Base-by-base conservation (phyloP, 2,797 vertebrate species). In the Sparidentex hasta region DNA sequence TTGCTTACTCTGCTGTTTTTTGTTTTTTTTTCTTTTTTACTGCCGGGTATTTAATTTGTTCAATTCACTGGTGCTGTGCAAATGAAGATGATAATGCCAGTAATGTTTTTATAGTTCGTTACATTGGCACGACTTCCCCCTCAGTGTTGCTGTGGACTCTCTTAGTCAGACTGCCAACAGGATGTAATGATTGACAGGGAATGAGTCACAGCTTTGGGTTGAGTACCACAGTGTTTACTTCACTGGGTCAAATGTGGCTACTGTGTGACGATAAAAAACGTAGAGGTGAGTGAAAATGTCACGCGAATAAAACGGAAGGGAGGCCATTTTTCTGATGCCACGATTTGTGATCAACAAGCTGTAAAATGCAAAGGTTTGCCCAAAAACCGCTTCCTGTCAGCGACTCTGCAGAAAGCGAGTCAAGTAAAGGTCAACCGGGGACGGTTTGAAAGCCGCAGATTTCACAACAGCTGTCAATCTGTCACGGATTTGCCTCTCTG, bases 171-270 rank as follows among this genome's bases (percentile, higher is more conserved):
- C 27, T 23, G 62, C 41, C 54, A 52, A 38, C 66, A 7, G 47
- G 33, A 46, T 52, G 0, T 80, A 82, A 87, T 71, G 56, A 80
- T 75, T 81, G 71, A 87, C 79, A 27, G 41, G 58, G 57, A 43
- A 1, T 59, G 65, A 81, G 55, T 63, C 81, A 78, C 11, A 16
- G 46, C 38, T 54, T 25, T 29, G 52, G 17, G 23, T 7, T 18
- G 17, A 29, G 23, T 1, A 46, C n/a, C 21, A 7, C 33, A 12
- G 0, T 41, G 61, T 71, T 63, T 27, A 43, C 56, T 13, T 11
- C 23, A 23, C 2, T 0, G 2, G 64, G 47, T 74, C 48, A 23
- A 23, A 27, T 38, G 62, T 16, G 44, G 33, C 2, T 1, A 16
- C 23, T 14, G 56, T 13, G 65, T 44, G 54, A 21, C 16, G 38